Percentiles rank a stretch among this genome's conserved stretches.
Evolutionary conservation across 53 echinoderm and acorn worm species (phyloP).

Genomic region (Henricia sp.): DNA sequence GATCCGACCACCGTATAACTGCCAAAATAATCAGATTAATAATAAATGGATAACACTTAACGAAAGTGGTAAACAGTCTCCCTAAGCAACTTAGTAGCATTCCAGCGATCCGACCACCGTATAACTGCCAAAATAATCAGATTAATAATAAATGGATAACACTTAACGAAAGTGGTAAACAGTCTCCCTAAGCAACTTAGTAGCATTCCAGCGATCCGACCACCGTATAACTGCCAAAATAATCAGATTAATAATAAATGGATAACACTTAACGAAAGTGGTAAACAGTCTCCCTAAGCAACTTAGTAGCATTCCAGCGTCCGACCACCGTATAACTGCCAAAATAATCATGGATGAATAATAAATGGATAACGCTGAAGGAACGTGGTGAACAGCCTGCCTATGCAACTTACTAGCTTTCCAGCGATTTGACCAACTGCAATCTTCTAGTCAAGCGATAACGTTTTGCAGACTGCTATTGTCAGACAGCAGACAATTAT

Average conservation of each 20-base stretch:
- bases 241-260: neutral
- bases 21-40: neutral
- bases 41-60: slow-evolving; percentile 53
- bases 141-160: neutral
- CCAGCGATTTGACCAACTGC: no score
- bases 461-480: no score
- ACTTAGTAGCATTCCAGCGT: slow-evolving; percentile 80
- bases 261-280: slow-evolving; percentile 78
- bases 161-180: slow-evolving; percentile 93
- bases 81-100: slow-evolving; percentile 87
- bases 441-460: no score
- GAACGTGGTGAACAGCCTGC: no score
- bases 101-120: slow-evolving; percentile 89
- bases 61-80: slow-evolving; percentile 90
- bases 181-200: slow-evolving; percentile 91
- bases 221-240: slow-evolving; percentile 86
- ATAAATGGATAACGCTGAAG: no score
- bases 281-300: slow-evolving; percentile 93
- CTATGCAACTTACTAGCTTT: no score
- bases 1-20: slow-evolving; percentile 95
- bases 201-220: slow-evolving; percentile 79
- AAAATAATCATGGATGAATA: no score
- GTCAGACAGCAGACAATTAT: no score
- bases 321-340: slow-evolving; percentile 92
- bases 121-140: slow-evolving; percentile 63